Evolutionary conservation across 37 sponge, comb jelly and placozoan species (phyloP).

Genomic region (Beroe forskalii): DNA sequence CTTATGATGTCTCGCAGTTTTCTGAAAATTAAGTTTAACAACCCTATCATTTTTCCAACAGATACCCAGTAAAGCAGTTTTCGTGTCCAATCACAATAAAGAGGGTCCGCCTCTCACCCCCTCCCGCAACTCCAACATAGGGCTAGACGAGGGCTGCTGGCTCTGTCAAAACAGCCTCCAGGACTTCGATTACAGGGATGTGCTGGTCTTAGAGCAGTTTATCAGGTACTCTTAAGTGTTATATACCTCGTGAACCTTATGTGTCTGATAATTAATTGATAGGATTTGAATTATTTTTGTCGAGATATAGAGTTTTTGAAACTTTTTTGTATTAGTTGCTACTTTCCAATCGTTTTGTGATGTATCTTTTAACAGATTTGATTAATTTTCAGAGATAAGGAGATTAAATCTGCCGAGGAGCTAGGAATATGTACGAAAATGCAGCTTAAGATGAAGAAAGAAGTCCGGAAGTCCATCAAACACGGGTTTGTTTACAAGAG

Average conservation of each 20-base stretch:
- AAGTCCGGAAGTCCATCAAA: slow-evolving; percentile 8
- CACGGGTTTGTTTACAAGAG: slow-evolving; percentile 50
- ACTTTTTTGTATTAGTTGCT: too few relatives aligned
- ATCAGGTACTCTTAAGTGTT: too few relatives aligned
- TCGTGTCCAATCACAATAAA: not conserved
- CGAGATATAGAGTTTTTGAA: too few relatives aligned
- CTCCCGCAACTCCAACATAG: not conserved
- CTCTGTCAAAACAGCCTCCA: slow-evolving; percentile 46
- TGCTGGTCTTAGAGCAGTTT: slow-evolving; percentile 43
- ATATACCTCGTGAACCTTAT: not conserved
- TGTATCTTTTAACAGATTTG: too few relatives aligned
- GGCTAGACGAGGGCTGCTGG: slow-evolving; percentile 44
- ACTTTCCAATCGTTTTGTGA: too few relatives aligned
- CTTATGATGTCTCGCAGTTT: too few relatives aligned
- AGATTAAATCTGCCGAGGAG: slow-evolving; percentile 35
- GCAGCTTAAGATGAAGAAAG: slow-evolving; percentile 15
- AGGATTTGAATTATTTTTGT: too few relatives aligned
- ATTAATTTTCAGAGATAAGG: not conserved
- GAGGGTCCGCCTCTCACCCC: slow-evolving; percentile 21
- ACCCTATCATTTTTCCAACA: too few relatives aligned
- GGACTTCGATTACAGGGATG: slow-evolving; percentile 64
- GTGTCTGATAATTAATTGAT: not conserved
- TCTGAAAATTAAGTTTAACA: too few relatives aligned
- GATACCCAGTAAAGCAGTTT: slow-evolving; percentile 61
- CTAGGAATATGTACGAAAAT: slow-evolving; percentile 18